Conservation (phyloP, 2,888 invertebrate genomes). For the Dorcus hopei region DNA sequence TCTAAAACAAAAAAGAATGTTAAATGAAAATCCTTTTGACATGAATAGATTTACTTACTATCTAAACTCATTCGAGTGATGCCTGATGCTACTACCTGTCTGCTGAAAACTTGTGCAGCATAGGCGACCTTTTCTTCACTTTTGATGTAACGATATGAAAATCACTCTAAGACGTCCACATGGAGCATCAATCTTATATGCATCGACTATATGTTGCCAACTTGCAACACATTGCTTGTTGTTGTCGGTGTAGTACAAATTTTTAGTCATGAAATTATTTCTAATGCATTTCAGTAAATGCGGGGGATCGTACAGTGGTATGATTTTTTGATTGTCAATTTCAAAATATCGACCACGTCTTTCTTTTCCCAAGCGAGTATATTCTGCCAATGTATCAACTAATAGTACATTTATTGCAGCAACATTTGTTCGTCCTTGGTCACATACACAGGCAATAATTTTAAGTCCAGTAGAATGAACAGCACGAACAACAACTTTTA, state of each 20-base stretch:
- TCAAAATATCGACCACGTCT: neutral
- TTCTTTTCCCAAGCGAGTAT: neutral
- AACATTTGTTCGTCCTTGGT: slow-evolving; percentile 23
- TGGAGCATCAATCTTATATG: slow-evolving; percentile 5
- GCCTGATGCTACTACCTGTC: neutral
- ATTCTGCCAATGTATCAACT: neutral
- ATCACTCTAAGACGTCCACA: neutral
- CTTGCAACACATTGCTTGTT: neutral
- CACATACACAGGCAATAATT: slow-evolving; percentile 22
- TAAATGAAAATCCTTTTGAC: neutral
- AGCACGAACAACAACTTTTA: slow-evolving; percentile 6
- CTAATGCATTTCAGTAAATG: slow-evolving; percentile 8
- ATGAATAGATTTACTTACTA: neutral
- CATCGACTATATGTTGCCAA: slow-evolving; percentile 8
- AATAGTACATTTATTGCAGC: slow-evolving; percentile 14
- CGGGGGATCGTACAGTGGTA: slow-evolving; percentile 10
- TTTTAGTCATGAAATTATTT: slow-evolving; percentile 4
- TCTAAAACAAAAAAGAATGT: neutral
- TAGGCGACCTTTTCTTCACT: slow-evolving; percentile 9
- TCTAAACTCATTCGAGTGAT: neutral
- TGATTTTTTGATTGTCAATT: slow-evolving; percentile 1
- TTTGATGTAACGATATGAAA: neutral
- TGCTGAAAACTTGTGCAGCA: slow-evolving; percentile 7
- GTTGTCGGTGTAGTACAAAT: neutral
- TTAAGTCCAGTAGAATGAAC: slow-evolving; percentile 14